Conservation (phyloP, 2,888 invertebrate genomes). For the Thalpophila matura region DNA sequence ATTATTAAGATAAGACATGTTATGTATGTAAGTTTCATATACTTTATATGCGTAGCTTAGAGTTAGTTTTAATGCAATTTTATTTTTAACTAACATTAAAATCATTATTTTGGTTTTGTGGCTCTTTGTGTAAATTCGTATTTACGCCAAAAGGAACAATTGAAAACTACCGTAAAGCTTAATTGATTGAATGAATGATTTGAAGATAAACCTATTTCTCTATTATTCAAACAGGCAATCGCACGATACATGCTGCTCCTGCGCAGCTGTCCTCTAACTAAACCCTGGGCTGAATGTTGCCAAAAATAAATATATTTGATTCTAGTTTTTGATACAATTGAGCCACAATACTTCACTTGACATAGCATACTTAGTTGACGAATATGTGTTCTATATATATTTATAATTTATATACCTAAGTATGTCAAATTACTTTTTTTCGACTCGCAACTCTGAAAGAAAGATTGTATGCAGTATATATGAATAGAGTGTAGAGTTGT, state of each 20-base stretch:
- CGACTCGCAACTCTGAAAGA: conserved; percentile 34
- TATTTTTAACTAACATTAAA: conserved; percentile 52
- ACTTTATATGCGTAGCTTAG: conserved; percentile 45
- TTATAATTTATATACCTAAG: conserved; percentile 44
- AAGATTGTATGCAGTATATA: conserved; percentile 30
- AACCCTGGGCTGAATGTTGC: background rate
- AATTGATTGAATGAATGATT: background rate
- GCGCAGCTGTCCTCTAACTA: background rate
- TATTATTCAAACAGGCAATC: background rate
- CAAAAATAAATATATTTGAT: background rate
- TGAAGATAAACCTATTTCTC: too few relatives aligned
- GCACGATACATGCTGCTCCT: background rate
- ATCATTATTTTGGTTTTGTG: conserved; percentile 41
- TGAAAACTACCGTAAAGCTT: background rate
- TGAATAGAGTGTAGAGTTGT: background rate
- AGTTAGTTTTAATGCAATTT: conserved; percentile 60
- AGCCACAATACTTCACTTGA: conserved; percentile 37
- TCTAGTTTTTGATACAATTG: conserved; percentile 20
- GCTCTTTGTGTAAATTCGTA: conserved; percentile 35
- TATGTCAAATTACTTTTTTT: conserved; percentile 48
- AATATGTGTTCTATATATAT: conserved; percentile 59
- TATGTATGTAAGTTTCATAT: conserved; percentile 56
- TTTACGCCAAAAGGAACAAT: background rate
- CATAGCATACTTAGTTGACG: conserved; percentile 45
- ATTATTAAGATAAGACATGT: conserved; percentile 55